Evolutionary conservation across 2,113 vertebrate genomes (phyloP).

Genomic region (Lynx canadensis): DNA sequence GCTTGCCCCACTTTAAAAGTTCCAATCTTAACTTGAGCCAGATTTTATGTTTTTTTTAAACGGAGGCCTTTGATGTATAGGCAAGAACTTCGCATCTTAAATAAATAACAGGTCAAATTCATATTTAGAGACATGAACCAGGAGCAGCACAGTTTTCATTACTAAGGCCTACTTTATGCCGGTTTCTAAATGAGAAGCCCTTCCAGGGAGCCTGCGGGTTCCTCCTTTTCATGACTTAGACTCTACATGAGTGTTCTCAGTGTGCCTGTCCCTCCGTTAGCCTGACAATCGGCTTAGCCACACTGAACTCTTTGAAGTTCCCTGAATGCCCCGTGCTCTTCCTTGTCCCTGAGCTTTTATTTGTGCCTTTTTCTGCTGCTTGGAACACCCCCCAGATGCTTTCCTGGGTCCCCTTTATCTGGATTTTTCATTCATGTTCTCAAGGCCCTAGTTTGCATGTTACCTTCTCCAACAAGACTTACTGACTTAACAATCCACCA

Average conservation of each 20-base stretch:
- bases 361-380: not conserved
- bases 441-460: not conserved
- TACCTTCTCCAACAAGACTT: not conserved
- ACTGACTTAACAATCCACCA: not conserved
- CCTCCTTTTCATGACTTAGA: slow-evolving; percentile 46
- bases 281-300: not conserved
- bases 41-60: slow-evolving; percentile 78
- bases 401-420: not conserved
- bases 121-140: slow-evolving; percentile 76
- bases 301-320: not conserved
- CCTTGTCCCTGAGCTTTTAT: not conserved
- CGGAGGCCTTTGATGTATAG: slow-evolving; percentile 68
- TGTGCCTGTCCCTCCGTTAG: not conserved
- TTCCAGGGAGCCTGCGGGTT: slow-evolving; percentile 55
- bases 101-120: slow-evolving; percentile 80
- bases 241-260: not conserved
- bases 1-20: slow-evolving; percentile 73
- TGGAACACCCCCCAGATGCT: not conserved
- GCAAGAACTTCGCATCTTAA: slow-evolving; percentile 75
- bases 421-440: not conserved
- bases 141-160: slow-evolving; percentile 73
- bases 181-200: slow-evolving; percentile 74
- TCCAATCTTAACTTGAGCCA: slow-evolving; percentile 62
- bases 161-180: slow-evolving; percentile 67
- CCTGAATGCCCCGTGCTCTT: not conserved